Evolutionary conservation across 2,888 invertebrate species (phyloP).

Genomic region (Pristionchus japonicus): DNA sequence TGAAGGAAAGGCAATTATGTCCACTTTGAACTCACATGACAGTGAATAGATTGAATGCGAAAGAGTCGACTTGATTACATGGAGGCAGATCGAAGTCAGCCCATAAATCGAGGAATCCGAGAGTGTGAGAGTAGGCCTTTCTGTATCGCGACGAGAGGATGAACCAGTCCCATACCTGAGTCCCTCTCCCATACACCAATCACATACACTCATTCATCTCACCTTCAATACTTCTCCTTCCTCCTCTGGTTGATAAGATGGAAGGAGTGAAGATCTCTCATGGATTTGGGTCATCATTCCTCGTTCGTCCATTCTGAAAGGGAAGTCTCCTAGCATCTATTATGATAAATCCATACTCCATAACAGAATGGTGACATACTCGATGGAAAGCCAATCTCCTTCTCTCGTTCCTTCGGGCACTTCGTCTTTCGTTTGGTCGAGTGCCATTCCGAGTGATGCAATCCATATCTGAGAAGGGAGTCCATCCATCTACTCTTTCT

Average conservation of each 20-base stretch:
- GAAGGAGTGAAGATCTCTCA: background rate
- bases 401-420: background rate
- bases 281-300: background rate
- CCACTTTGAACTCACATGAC: background rate
- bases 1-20: no score
- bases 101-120: background rate
- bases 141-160: background rate
- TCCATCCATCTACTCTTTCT: background rate
- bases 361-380: no score
- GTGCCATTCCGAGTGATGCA: background rate
- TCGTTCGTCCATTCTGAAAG: background rate
- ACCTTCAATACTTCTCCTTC: background rate
- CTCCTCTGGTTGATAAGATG: background rate
- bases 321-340: background rate
- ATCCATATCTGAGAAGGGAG: background rate
- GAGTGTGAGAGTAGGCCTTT: background rate
- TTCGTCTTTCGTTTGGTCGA: background rate
- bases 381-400: background rate
- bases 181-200: no score
- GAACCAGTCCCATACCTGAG: background rate
- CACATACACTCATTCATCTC: background rate
- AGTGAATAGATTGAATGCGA: background rate
- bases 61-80: background rate
- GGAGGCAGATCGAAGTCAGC: background rate
- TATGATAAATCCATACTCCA: no score